Evolutionary conservation across 2,888 invertebrate genomes (phyloP).

Genomic region (Apotomis capreana): DNA sequence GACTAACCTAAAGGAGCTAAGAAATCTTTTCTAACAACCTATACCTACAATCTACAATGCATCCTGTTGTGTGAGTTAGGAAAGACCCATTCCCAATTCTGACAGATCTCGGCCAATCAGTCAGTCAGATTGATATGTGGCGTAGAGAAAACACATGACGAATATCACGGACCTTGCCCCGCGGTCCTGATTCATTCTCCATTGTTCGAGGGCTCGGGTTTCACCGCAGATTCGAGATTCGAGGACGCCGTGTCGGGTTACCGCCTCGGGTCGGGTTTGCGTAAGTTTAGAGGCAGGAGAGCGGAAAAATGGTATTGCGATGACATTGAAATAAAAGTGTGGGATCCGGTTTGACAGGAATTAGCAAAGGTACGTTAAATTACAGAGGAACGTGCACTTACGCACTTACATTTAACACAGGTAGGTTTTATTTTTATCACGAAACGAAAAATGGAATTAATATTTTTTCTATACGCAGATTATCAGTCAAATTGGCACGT

Average conservation of each 20-base stretch:
- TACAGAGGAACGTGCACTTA: no score
- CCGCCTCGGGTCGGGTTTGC: slow-evolving; percentile 10
- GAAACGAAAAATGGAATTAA: no score
- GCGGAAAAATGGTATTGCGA: slow-evolving; percentile 27
- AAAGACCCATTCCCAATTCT: no score
- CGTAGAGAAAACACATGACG: neutral
- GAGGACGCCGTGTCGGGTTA: slow-evolving; percentile 28
- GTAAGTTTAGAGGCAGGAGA: slow-evolving; percentile 3
- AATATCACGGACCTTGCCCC: neutral
- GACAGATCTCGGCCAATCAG: no score
- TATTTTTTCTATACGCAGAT: no score
- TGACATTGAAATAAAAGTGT: slow-evolving; percentile 2
- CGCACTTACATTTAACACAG: no score
- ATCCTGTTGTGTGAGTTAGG: no score
- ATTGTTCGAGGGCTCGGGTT: neutral
- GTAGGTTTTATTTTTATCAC: no score
- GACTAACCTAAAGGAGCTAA: no score
- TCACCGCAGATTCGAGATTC: slow-evolving; percentile 23
- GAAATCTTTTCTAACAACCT: no score
- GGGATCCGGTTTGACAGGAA: neutral
- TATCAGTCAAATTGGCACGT: no score
- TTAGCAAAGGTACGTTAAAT: neutral
- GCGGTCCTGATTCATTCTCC: neutral
- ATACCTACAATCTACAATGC: no score
- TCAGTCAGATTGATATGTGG: neutral